Evolutionary conservation across 1,140 invertebrate species (phyloP).

Genomic region (Plectrocnemia conspersa): DNA sequence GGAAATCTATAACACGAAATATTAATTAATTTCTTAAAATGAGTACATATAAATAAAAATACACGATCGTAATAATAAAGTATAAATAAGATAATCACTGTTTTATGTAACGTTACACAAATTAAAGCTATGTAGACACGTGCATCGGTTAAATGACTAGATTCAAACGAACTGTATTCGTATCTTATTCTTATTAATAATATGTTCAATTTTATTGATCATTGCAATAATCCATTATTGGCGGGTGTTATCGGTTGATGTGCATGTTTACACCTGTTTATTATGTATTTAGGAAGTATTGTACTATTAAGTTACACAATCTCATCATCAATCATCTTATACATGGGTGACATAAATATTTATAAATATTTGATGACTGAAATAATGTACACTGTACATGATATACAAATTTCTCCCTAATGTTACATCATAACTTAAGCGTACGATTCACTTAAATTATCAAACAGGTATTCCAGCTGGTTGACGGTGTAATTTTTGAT

Average conservation of each 20-base stretch:
- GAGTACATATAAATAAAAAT: no score
- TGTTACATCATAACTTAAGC: slow-evolving; percentile 41
- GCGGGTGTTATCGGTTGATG: slow-evolving; percentile 32
- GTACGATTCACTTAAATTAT: slow-evolving; percentile 57
- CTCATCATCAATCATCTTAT: no score
- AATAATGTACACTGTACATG: slow-evolving; percentile 13
- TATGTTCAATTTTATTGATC: slow-evolving; percentile 40
- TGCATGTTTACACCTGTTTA: slow-evolving; percentile 27
- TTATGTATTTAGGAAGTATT: slow-evolving; percentile 12
- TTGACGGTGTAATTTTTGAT: slow-evolving; percentile 50
- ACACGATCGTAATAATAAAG: background rate
- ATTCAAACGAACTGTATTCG: slow-evolving; percentile 37
- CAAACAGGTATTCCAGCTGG: slow-evolving; percentile 55
- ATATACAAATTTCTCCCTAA: slow-evolving; percentile 13
- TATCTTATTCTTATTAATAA: background rate
- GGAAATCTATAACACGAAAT: background rate
- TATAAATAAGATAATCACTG: slow-evolving; percentile 20
- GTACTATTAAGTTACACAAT: no score
- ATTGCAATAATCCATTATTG: slow-evolving; percentile 52
- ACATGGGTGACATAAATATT: no score
- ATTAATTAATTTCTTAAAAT: slow-evolving; percentile 9
- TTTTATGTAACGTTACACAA: slow-evolving; percentile 37
- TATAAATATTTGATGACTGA: slow-evolving; percentile 11
- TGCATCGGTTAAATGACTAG: slow-evolving; percentile 53
- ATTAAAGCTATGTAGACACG: slow-evolving; percentile 43